Conservation (phyloP, 23 tunicate species). For the Ascidia mentula region DNA sequence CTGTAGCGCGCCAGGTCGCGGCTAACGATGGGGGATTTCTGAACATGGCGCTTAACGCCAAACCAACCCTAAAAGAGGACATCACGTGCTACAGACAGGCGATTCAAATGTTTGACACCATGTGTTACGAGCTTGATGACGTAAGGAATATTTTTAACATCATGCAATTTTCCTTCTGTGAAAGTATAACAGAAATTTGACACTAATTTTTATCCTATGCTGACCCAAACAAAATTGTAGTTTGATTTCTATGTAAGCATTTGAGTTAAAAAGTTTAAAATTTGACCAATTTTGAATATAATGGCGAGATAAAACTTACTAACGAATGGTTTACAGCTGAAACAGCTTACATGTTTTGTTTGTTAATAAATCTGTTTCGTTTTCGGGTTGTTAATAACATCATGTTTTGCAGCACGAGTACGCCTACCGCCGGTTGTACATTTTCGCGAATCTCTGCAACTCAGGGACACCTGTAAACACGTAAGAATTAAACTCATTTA, state of each 20-base stretch:
- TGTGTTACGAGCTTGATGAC: constrained; percentile 71
- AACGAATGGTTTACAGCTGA: too few relatives aligned
- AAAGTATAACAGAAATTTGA: too few relatives aligned
- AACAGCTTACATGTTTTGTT: too few relatives aligned
- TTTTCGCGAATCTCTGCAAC: constrained; percentile 77
- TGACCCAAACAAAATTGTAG: neutral
- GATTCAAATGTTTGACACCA: constrained; percentile 44
- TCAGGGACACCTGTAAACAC: constrained; percentile 33
- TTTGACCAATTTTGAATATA: too few relatives aligned
- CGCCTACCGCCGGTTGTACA: constrained; percentile 72
- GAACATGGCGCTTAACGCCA: constrained; percentile 2
- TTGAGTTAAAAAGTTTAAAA: too few relatives aligned
- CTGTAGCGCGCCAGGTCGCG: constrained; percentile 53
- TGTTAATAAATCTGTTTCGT: too few relatives aligned
- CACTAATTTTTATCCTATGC: neutral
- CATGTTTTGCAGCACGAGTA: constrained; percentile 37
- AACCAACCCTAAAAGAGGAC: constrained; percentile 33
- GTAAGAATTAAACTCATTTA: too few relatives aligned
- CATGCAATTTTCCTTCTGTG: too few relatives aligned
- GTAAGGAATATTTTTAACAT: too few relatives aligned
- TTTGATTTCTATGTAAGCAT: neutral
- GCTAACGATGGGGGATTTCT: constrained; percentile 21
- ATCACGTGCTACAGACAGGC: constrained; percentile 64
- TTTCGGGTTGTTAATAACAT: too few relatives aligned
- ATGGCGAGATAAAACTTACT: too few relatives aligned